These are phyloP conservation scores for Leptinotarsa defecta DNA, from an alignment of 1,140 invertebrate genomes.

Conservation along the genomic window DNA sequence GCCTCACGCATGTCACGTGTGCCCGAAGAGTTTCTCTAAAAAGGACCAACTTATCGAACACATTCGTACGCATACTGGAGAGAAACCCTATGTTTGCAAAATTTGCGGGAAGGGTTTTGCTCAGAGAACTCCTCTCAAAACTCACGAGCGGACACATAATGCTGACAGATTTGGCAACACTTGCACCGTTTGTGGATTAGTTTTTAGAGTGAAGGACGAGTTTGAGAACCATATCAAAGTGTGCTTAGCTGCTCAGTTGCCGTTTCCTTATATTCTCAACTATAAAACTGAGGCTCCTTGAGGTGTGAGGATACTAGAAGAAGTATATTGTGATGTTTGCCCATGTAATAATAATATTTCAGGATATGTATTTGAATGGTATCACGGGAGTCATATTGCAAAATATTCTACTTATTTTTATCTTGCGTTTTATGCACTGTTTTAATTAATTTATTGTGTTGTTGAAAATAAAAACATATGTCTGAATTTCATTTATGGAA, in stretches of 20 bases:
- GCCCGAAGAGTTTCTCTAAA: slow-evolving; percentile 68
- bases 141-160: slow-evolving; percentile 64
- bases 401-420: too few relatives aligned
- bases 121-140: slow-evolving; percentile 70
- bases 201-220: slow-evolving; percentile 12
- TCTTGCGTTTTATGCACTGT: too few relatives aligned
- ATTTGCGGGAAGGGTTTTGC: slow-evolving; percentile 78
- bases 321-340: too few relatives aligned
- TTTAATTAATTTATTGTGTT: too few relatives aligned
- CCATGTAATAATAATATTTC: too few relatives aligned
- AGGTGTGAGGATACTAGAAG: neutral
- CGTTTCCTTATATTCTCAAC: neutral
- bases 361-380: too few relatives aligned
- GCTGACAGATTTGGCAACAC: slow-evolving; percentile 75
- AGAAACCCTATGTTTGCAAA: slow-evolving; percentile 68
- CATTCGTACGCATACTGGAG: slow-evolving; percentile 66
- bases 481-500: too few relatives aligned
- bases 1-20: slow-evolving; percentile 70
- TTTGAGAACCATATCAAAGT: slow-evolving; percentile 26
- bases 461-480: too few relatives aligned
- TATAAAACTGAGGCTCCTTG: slow-evolving; percentile 4
- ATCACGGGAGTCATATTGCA: too few relatives aligned
- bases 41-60: slow-evolving; percentile 66
- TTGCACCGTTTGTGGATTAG: slow-evolving; percentile 27
- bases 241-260: slow-evolving; percentile 18